These are phyloP conservation scores for Mechanitis mazaeus DNA, from an alignment of 2,888 invertebrate species.

Conservation along the genomic window DNA sequence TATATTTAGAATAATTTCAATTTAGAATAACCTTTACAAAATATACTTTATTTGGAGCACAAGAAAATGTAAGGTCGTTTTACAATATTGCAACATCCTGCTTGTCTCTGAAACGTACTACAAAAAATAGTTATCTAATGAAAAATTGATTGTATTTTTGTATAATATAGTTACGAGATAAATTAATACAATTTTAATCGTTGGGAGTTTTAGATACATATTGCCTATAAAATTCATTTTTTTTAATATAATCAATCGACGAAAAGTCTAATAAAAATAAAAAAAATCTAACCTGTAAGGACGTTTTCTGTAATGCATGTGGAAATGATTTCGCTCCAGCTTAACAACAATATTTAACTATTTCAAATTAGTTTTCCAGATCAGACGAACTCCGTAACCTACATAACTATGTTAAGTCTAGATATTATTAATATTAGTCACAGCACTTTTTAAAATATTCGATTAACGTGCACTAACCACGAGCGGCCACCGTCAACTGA, in stretches of 20 bases:
- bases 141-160: too few species aligned
- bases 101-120: not conserved
- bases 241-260: too few species aligned
- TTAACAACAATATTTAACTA: constrained; percentile 53
- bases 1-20: not conserved
- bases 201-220: too few species aligned
- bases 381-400: constrained; percentile 24
- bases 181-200: too few species aligned
- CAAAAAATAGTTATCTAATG: not conserved
- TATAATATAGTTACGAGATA: too few species aligned
- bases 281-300: constrained; percentile 61
- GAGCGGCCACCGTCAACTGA: constrained; percentile 44
- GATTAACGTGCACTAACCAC: constrained; percentile 40
- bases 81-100: constrained; percentile 7
- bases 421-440: constrained; percentile 9
- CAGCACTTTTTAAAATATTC: constrained; percentile 28
- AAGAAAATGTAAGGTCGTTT: constrained; percentile 21
- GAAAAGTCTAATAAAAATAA: not conserved
- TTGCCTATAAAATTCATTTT: too few species aligned
- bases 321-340: constrained; percentile 72
- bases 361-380: constrained; percentile 40
- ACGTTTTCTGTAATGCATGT: constrained; percentile 76
- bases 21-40: not conserved
- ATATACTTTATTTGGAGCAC: constrained; percentile 22
- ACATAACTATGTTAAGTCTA: constrained; percentile 26